These are phyloP conservation scores for Gnathonemus longibarbis DNA, from an alignment of 2,113 vertebrate genomes.

Conservation along the genomic window DNA sequence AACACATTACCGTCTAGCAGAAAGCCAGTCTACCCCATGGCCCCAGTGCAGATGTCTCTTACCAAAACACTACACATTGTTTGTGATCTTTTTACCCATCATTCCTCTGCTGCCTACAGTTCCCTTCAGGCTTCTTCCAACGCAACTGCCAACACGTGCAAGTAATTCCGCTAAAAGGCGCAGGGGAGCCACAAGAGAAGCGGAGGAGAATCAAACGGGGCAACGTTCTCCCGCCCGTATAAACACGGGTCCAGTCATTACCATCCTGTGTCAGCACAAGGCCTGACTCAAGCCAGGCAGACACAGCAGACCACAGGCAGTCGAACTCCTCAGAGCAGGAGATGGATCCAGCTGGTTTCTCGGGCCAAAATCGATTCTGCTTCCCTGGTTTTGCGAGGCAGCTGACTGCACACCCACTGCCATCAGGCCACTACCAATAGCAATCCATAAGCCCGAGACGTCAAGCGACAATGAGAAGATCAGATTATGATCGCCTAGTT, in stretches of 20 bases:
- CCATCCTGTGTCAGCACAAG: not conserved
- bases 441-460: constrained; percentile 16
- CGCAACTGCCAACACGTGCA: not conserved
- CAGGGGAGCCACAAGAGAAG: not conserved
- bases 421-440: constrained; percentile 8
- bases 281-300: not conserved
- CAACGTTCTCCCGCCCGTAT: not conserved
- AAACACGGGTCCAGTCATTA: not conserved
- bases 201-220: not conserved
- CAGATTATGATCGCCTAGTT: constrained; percentile 18
- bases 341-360: not conserved
- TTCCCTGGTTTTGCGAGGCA: not conserved
- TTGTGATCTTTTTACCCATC: not conserved
- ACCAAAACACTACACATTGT: not conserved
- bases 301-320: not conserved
- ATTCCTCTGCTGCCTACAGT: not conserved
- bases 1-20: not conserved
- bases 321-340: not conserved
- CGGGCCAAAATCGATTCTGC: not conserved
- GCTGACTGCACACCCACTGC: constrained; percentile 13
- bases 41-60: not conserved
- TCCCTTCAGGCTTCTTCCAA: not conserved
- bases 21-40: not conserved
- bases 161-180: not conserved
- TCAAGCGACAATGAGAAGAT: constrained; percentile 23